Conservation (phyloP, 2,888 invertebrate species). For the Fragum whitleyi region DNA sequence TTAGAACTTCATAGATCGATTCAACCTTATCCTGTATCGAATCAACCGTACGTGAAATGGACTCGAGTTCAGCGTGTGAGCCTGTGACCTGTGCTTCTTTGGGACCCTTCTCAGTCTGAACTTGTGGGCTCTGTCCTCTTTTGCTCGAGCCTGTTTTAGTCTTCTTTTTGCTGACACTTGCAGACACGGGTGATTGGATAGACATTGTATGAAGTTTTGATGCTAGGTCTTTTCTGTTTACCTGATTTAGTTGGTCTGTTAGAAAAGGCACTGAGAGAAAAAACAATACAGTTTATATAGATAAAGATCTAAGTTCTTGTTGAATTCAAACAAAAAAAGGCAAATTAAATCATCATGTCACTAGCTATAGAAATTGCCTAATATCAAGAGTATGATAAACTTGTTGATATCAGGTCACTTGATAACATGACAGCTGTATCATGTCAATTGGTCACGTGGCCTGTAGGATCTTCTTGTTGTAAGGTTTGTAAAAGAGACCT, state of each 20-base stretch:
- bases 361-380: too few relatives aligned
- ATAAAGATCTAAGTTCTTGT: background rate
- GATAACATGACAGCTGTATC: too few relatives aligned
- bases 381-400: too few relatives aligned
- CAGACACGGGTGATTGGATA: background rate
- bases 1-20: background rate
- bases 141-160: background rate
- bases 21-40: background rate
- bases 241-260: background rate
- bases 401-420: too few relatives aligned
- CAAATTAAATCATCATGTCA: background rate
- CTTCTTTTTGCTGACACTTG: background rate
- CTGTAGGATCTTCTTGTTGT: too few relatives aligned
- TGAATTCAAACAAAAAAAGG: background rate
- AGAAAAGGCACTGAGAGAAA: slow-evolving; percentile 11
- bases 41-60: background rate
- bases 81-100: background rate
- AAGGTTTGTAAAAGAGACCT: too few relatives aligned
- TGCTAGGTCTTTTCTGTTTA: slow-evolving; percentile 8
- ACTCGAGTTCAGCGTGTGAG: background rate
- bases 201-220: slow-evolving; percentile 2
- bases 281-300: too few relatives aligned
- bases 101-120: background rate
- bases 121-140: background rate
- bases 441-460: too few relatives aligned